A percentile compares a stretch with the other conserved stretches of the same genome.
Conservation (phyloP, 2,113 vertebrate genomes). For the Pachyramphus minor region DNA sequence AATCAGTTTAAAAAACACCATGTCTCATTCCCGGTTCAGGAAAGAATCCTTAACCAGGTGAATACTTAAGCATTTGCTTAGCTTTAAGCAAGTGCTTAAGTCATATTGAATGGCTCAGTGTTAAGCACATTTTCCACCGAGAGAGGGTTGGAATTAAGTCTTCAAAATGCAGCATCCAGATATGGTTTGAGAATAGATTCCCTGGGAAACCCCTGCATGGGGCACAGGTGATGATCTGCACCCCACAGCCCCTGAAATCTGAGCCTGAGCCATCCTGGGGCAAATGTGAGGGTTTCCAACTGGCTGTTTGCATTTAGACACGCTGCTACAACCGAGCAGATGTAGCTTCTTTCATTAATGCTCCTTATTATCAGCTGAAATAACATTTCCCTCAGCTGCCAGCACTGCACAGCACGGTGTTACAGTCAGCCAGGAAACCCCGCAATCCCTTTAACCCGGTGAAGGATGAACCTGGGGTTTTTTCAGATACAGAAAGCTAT, state of each 20-base stretch:
- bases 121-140: neutral
- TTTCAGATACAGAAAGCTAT: slow-evolving; percentile 22
- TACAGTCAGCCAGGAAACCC: slow-evolving; percentile 12
- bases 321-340: neutral
- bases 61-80: neutral
- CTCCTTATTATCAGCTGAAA: slow-evolving; percentile 32
- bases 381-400: slow-evolving; percentile 21
- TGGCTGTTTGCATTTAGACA: neutral
- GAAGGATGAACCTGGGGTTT: slow-evolving; percentile 9
- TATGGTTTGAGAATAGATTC: neutral
- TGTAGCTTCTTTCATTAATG: neutral
- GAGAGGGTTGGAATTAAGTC: neutral
- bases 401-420: neutral
- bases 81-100: neutral
- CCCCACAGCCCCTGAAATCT: neutral
- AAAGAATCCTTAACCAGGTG: slow-evolving; percentile 44
- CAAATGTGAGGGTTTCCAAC: neutral
- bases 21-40: neutral
- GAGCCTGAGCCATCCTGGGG: neutral
- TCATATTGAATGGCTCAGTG: neutral
- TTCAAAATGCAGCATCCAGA: neutral
- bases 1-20: slow-evolving; percentile 51
- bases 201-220: neutral
- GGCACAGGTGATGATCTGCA: neutral
- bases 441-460: slow-evolving; percentile 31